Conservation (phyloP, 2,888 invertebrate species). For the Agonopterix arenella region DNA sequence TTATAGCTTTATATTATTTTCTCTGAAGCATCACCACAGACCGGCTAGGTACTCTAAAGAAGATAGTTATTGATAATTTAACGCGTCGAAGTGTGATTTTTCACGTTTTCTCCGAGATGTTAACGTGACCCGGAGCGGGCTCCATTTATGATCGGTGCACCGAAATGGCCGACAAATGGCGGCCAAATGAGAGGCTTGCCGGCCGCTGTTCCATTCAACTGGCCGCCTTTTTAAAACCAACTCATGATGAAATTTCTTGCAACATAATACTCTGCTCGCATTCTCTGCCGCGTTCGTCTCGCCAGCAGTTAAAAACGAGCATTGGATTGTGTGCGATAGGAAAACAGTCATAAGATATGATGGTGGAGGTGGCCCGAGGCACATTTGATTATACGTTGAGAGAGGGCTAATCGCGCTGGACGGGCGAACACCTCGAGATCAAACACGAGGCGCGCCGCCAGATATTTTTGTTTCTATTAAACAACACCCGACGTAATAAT, state of each 20-base stretch:
- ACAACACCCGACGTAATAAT: constrained; percentile 78
- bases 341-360: constrained; percentile 17
- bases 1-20: too few relatives aligned
- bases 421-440: constrained; percentile 77
- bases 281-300: constrained; percentile 1
- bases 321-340: constrained; percentile 24
- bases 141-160: constrained; percentile 75
- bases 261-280: constrained; percentile 18
- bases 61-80: constrained; percentile 33
- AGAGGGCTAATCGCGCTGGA: constrained; percentile 75
- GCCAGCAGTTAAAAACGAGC: constrained; percentile 12
- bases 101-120: constrained; percentile 70
- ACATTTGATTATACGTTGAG: constrained; percentile 76
- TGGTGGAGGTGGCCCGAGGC: constrained; percentile 59
- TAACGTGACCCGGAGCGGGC: constrained; percentile 71
- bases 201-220: constrained; percentile 53
- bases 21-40: neutral
- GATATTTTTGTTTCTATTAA: constrained; percentile 78
- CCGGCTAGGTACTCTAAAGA: constrained; percentile 5
- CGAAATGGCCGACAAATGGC: constrained; percentile 77
- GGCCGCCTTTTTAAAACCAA: constrained; percentile 43
- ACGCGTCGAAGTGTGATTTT: constrained; percentile 71
- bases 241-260: constrained; percentile 5
- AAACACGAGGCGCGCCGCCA: constrained; percentile 77
- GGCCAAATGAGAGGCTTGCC: constrained; percentile 74